Percentiles rank a stretch among this genome's conserved stretches.
phyloP scores from a whole-genome alignment of 2,113 vertebrate species.

The Chrysemys picta region DNA sequence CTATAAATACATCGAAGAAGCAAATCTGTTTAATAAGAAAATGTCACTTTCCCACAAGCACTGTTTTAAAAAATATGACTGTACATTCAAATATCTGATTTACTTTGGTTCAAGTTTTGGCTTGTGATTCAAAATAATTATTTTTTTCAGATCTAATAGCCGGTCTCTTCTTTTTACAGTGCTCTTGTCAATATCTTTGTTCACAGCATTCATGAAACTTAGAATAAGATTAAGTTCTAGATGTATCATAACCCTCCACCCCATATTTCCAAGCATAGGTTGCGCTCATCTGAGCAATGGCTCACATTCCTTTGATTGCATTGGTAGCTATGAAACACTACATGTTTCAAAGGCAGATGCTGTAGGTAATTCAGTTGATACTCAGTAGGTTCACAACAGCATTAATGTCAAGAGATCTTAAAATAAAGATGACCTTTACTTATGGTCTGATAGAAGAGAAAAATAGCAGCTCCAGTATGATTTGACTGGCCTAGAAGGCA shows the following conservation, averaged over 20 bases:
- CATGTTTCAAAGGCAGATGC: background rate
- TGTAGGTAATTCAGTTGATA: background rate
- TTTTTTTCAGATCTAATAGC: background rate
- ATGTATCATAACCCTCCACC: too few relatives aligned
- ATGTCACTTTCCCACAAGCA: background rate
- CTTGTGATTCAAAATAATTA: background rate
- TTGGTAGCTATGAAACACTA: background rate
- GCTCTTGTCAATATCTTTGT: background rate
- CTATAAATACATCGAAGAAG: background rate
- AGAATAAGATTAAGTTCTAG: background rate
- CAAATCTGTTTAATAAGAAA: background rate
- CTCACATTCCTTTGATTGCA: background rate
- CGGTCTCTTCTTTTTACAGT: background rate
- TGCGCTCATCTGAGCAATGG: background rate
- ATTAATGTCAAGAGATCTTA: background rate
- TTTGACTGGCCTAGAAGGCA: background rate
- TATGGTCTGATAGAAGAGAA: background rate
- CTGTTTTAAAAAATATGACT: background rate
- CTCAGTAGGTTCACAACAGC: background rate
- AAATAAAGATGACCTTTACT: background rate
- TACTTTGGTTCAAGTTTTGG: background rate
- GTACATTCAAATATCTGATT: background rate
- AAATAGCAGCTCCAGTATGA: fast-evolving
- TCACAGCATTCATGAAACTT: background rate
- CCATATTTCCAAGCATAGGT: background rate